Base-by-base conservation (phyloP, 2,113 vertebrate genomes). In the Deroptyus accipitrinus region DNA sequence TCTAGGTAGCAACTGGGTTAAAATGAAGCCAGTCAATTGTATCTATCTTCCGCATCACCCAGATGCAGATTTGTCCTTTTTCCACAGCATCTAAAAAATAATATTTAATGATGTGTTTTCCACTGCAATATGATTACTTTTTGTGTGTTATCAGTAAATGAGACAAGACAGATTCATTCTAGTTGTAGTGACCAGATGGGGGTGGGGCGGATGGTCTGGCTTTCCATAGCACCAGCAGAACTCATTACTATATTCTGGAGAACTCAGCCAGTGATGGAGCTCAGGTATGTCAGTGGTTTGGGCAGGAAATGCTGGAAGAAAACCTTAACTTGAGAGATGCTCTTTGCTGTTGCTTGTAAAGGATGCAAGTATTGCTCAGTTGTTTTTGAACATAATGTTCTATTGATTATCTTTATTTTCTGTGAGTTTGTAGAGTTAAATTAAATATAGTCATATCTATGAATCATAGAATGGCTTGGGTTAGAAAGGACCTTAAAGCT, bases 241-340 rank as follows among this genome's bases (percentile, higher is more conserved):
- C 28, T 28, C 23, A 6, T 8, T 4, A 8, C 16, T n/a, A 17
- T 1, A 0, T 22, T 44, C 11, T 37, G 57, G 46, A 51, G 25
- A 67, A 51, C 24, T 75, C 41, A 8, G 25, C 5, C n/a, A 7
- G 17, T 14, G 39, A 48, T 1, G 7, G 51, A 27, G 17, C 52
- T 83, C 42, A 41, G 28, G 14, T 17, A 10, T 2, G 0, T 75
- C 31, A 25, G 27, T 17, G 46, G 17, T 42, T 76, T 15, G 64
- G 20, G n/a, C 17, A 37, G 30, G 41, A 74, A 54, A 33, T 9
- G 13, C 19, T 44, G 42, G 57, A 66, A 22, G 55, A 39, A 37
- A 31, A 46, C 25, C 49, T 14, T 35, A 41, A 70, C 25, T 48
- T 22, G 9, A 48, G 44, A 84, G 35, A 64, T 5, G 23, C 4